Conservation (phyloP, 2,888 invertebrate species). For the Nudaria mundana region DNA sequence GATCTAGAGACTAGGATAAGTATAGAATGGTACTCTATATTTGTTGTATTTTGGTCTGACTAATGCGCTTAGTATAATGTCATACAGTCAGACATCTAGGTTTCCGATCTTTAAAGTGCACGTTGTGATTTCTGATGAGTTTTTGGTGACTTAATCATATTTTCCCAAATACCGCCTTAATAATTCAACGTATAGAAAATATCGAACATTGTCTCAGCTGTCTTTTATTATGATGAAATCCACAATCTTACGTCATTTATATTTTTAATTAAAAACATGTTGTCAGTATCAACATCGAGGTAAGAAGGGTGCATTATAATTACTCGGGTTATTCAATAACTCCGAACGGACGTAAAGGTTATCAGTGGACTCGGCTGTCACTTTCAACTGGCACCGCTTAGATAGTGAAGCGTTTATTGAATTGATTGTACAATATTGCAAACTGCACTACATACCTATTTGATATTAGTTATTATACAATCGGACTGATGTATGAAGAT, state of each 20-base stretch:
- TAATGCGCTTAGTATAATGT: background rate
- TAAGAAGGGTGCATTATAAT: constrained; percentile 26
- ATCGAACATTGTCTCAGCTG: no score
- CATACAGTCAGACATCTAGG: background rate
- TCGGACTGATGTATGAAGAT: no score
- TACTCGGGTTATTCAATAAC: constrained; percentile 19
- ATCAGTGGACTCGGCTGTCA: constrained; percentile 27
- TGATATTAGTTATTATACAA: no score
- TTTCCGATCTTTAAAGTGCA: no score
- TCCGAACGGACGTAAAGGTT: constrained; percentile 25
- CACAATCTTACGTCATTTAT: background rate
- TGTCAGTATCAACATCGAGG: constrained; percentile 1
- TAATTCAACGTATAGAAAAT: no score
- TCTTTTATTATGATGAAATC: no score
- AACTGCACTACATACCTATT: background rate
- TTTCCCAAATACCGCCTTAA: no score
- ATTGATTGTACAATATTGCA: background rate
- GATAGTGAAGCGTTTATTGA: constrained; percentile 6
- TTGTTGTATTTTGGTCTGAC: background rate
- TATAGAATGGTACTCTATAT: background rate
- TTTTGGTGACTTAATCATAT: no score
- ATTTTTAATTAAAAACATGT: background rate
- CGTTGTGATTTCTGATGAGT: no score
- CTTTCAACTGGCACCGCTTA: constrained; percentile 25
- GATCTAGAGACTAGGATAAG: background rate